Evolutionary conservation across 2,113 vertebrate genomes (phyloP), one percentile per base, ranked within the genome.

Genomic region (Manacus vitellinus): DNA sequence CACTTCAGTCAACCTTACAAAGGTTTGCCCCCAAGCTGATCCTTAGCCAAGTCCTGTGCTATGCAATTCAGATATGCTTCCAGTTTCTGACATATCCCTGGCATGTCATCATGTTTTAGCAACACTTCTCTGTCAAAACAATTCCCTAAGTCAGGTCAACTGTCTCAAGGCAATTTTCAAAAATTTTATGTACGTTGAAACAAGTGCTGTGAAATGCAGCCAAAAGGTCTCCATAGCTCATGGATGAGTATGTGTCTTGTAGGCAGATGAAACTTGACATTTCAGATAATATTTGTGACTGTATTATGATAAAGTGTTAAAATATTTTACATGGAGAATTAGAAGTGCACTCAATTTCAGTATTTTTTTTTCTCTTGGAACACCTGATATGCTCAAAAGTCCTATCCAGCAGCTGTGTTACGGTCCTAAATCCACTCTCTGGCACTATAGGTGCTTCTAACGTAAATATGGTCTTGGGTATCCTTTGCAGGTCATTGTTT

Each of bases 31-130:
- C 15, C 0, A 4, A 54, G 56, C 35, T 67, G 71, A 81, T 84
- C 56, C 70, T 52, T 10, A 76, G 14, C 61, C 66, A 46, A 54
- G 20, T 70, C 54, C 39, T 66, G 12, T 70, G 22, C 47, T 59
- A 1, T 55, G 67, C 23, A 61, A 9, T 46, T 89, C 73, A 62
- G 41, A 75, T 0, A 0, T 52, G 14, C 6, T 58, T 86, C 35
- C 44, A 74, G 19, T 56, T 92, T 71, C 61, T 80, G 59, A 65
- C n/a, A 67, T 41, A 54, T 28, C 16, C 15, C 49, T 87, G 58
- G 28, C 66, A 54, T 27, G 54, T n/a, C 61, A 56, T 14, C 4
- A 14, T 14, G 31, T 72, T 91, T 91, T 56, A 81, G 41, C n/a
- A 85, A 58, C 13, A 23, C 24, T 75, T 54, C 52, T 31, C n/a